These are phyloP conservation scores for Drosophila ficusphila DNA, from an alignment of 1,140 invertebrate genomes.

Conservation along the genomic window DNA sequence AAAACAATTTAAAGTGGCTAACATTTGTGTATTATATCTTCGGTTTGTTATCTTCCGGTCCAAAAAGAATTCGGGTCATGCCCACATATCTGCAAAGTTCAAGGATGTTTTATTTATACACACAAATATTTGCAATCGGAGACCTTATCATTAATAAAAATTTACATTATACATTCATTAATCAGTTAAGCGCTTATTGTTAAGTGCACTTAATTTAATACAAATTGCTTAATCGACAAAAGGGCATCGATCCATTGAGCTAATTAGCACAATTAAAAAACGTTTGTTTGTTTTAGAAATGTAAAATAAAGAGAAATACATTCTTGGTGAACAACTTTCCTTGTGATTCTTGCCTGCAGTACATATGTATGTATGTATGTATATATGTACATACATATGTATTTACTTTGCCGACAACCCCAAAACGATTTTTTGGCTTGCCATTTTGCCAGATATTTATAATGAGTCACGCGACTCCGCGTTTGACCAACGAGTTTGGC, in stretches of 20 bases:
- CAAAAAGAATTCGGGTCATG: background rate
- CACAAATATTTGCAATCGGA: background rate
- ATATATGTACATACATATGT: too few species aligned
- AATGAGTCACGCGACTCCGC: conserved; percentile 36
- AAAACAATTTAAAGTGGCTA: background rate
- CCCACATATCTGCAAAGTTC: conserved; percentile 14
- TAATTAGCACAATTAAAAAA: conserved; percentile 16
- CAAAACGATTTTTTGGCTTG: conserved; percentile 16
- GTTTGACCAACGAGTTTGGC: conserved; percentile 43
- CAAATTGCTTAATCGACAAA: conserved; percentile 4
- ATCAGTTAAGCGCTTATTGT: conserved; percentile 2
- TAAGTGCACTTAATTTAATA: conserved; percentile 4
- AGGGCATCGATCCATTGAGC: conserved; percentile 19
- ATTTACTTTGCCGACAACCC: conserved; percentile 10
- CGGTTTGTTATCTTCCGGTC: background rate
- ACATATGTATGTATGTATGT: too few species aligned
- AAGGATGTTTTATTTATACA: conserved; percentile 7
- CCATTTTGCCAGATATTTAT: conserved; percentile 27
- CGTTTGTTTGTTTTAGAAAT: conserved; percentile 27
- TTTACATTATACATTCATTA: conserved; percentile 8
- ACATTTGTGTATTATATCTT: background rate
- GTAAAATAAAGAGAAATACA: background rate
- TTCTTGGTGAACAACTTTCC: background rate
- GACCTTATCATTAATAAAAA: conserved; percentile 1
- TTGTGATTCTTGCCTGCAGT: too few species aligned